Conservation (phyloP, 2,888 invertebrate genomes). For the Bombyx huttoni region DNA sequence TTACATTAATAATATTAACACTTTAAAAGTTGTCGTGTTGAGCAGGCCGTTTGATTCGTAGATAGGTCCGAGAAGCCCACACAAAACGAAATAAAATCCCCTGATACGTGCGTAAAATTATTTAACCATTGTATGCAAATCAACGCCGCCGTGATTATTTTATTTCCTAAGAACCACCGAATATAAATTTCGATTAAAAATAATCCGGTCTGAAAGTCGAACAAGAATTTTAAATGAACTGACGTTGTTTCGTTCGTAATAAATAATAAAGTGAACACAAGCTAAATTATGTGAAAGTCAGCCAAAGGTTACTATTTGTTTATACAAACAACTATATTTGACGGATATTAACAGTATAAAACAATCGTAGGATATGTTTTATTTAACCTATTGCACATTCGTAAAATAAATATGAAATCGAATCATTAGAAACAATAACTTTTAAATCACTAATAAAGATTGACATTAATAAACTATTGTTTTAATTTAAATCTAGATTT, state of each 20-base stretch:
- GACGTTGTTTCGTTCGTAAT: conserved; percentile 9
- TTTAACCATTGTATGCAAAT: conserved; percentile 74
- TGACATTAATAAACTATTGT: too few relatives aligned
- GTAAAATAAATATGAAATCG: too few relatives aligned
- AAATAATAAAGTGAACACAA: neutral
- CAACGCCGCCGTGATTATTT: conserved; percentile 67
- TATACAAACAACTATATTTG: conserved; percentile 1
- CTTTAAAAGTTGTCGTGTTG: conserved; percentile 50
- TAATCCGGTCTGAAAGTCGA: conserved; percentile 47
- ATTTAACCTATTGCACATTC: too few relatives aligned
- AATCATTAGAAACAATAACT: too few relatives aligned
- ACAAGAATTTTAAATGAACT: conserved; percentile 18
- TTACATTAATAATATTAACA: conserved; percentile 46
- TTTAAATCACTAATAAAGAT: too few relatives aligned
- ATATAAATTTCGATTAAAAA: conserved; percentile 67
- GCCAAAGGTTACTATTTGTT: neutral
- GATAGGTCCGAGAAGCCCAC: conserved; percentile 66
- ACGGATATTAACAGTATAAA: conserved; percentile 7
- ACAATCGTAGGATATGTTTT: neutral
- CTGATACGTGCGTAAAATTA: conserved; percentile 73
- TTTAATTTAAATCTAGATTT: too few relatives aligned
- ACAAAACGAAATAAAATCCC: conserved; percentile 71
- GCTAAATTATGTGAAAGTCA: neutral
- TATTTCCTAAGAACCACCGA: conserved; percentile 67
- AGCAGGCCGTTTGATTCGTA: conserved; percentile 65